Evolutionary conservation across 2,888 invertebrate genomes (phyloP), one percentile per base, ranked within the genome.

Genomic region (Dendrolimus houi): DNA sequence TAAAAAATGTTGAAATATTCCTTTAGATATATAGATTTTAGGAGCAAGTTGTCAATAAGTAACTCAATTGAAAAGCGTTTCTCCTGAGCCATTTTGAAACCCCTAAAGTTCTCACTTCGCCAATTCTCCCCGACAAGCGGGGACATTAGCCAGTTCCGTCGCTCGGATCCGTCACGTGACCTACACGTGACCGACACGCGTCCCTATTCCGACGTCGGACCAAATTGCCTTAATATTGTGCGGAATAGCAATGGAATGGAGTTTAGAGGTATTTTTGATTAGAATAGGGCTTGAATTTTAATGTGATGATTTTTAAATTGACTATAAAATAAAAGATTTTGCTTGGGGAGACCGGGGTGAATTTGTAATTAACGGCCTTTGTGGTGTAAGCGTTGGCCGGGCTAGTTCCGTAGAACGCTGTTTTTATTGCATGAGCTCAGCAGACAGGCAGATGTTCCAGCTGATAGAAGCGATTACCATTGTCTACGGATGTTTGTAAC

Each of bases 141-240:
- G 70, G 70, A 68, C 68, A 68, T 66, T 64, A 62, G 66, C 66
- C 67, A 78, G 79, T 79, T 81, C 80, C 81, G 78, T 64, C 71
- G 69, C 62, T 57, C 74, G 65, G 72, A 65, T 69, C 10, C 66
- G 57, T 41, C 75, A 68, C 80, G 82, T 74, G 81, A 52, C 67
- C 61, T 60, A 52, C 73, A 71, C 81, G 81, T 74, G 79, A 58
- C 71, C 58, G 65, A 53, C 74, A 60, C 82, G 79, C 71, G 75
- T 29, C 29, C 47, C 67, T 62, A 60, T 12, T 72, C 61, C 74
- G 72, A 71, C 59, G 62, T 67, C 75, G 77, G 73, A 70, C 62
- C 60, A 60, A 76, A 79, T 72, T 63, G 68, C 72, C 76, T 72
- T 77, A 66, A 75, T 70, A 82, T 81, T 71, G 77, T 71, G 56